Base-by-base conservation (phyloP, 92 coral and sea anemone species). In the Desmophyllum pertusum region DNA sequence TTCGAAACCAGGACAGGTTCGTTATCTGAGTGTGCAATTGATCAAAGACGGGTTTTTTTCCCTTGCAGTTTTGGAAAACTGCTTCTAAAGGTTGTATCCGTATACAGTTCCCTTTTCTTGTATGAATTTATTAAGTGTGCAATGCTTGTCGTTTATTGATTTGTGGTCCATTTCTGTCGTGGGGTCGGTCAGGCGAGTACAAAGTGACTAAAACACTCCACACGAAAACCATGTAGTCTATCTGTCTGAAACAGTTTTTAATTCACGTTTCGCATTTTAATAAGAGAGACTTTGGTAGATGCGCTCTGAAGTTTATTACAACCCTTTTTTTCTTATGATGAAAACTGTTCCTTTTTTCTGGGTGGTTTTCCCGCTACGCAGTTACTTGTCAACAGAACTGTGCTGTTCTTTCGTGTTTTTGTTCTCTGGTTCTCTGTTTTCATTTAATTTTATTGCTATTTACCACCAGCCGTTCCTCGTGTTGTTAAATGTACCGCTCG, bases 381-480 rank as follows among this genome's bases (percentile, higher is more conserved):
- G 18, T 45, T 29, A 30, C 10, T 57, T 29, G 25, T 76, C 41
- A 36, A 11, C 18, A 37, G 25, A 77, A 3, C 61, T 63, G 70
- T 6, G 72, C 2, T n/a, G 36, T 69, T 67, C 31, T 43, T 10
- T 64, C 39, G 35, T 68, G 84, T 35, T 67, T 46, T 48, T 48
- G 84, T 66, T 67, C 18, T 30, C 52, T 69, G 27, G 35, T 50
- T 23, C 23, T 23, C 46, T n/a, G 42, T 62, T 51, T 57, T 46
- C 8, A 27, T 27, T 53, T 70, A n/a, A 17, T 43, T 33, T 65
- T n/a, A 64, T 19, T 79, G 48, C 40, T 15, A 43, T 82, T 71
- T n/a, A 82, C 55, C 86, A 53, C 79, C 79, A 70, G 86, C 79
- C 66, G 79, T 29, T 72, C 55, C 21, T 39, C 40, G 9, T 82